Conservation (phyloP, 2,797 vertebrate genomes). For the Poecilia wingei region DNA sequence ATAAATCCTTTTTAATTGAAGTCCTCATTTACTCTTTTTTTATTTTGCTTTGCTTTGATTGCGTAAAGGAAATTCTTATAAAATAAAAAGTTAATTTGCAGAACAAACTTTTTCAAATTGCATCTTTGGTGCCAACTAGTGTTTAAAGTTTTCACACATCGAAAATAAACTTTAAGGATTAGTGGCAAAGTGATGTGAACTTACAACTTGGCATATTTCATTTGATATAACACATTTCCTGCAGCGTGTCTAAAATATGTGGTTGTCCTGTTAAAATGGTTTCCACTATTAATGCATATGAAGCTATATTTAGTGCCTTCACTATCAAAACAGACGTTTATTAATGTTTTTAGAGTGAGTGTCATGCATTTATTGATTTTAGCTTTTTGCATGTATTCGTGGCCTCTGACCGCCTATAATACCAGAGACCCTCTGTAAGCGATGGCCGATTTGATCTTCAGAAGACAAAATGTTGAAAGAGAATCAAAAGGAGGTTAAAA, state of each 20-base stretch:
- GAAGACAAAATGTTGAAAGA: not conserved
- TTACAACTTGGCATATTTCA: not conserved
- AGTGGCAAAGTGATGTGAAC: not conserved
- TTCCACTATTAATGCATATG: too few relatives aligned
- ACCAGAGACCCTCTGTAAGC: not conserved
- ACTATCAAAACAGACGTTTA: too few relatives aligned
- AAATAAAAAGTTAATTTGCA: not conserved
- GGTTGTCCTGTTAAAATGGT: too few relatives aligned
- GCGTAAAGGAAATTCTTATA: not conserved
- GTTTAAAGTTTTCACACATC: not conserved
- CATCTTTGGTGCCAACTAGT: not conserved
- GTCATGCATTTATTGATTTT: too few relatives aligned
- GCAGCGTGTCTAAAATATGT: too few relatives aligned
- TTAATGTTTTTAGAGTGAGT: too few relatives aligned
- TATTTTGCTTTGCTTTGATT: not conserved
- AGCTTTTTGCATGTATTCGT: too few relatives aligned
- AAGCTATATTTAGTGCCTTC: too few relatives aligned
- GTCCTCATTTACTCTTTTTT: not conserved
- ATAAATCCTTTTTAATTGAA: not conserved
- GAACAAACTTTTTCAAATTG: not conserved
- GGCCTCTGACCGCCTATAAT: too few relatives aligned
- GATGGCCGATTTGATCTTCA: not conserved
- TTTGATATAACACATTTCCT: not conserved
- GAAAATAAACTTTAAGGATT: not conserved
- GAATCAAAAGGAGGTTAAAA: not conserved